These are phyloP conservation scores for Hypsibius dujardini DNA, from an alignment of 1,140 invertebrate species.

Conservation along the genomic window DNA sequence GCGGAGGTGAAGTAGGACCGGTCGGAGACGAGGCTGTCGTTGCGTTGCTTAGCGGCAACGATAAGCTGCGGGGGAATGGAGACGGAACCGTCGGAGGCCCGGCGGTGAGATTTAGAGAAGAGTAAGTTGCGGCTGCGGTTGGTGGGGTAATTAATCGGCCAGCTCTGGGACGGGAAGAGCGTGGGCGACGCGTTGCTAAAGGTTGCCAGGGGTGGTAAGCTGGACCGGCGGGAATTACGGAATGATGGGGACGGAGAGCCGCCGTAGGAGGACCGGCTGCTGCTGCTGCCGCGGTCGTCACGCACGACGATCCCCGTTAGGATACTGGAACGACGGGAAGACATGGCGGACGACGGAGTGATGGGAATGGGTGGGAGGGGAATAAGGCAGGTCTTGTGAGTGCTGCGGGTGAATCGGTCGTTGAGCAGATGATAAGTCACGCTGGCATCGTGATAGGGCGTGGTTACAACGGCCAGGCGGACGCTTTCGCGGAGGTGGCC, in stretches of 20 bases:
- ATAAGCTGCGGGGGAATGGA: no score
- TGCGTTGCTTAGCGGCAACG: no score
- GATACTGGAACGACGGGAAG: neutral
- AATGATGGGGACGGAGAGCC: neutral
- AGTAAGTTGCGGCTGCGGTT: no score
- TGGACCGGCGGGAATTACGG: no score
- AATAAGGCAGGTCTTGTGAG: neutral
- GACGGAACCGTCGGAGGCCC: no score
- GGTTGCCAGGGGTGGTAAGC: no score
- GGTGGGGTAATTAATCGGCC: no score
- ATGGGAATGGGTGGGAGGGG: neutral
- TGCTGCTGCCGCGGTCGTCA: neutral
- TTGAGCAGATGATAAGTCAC: neutral
- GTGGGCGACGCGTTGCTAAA: no score
- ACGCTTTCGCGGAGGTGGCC: neutral
- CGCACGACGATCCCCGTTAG: neutral
- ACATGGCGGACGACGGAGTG: neutral
- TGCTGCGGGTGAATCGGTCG: neutral
- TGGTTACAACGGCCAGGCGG: neutral
- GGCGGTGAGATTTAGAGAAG: no score
- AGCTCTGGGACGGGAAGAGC: no score
- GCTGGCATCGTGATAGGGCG: neutral
- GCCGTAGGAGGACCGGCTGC: neutral
- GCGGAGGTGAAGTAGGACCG: no score
- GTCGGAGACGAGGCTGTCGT: no score